phyloP scores from a whole-genome alignment of 2,797 vertebrate species.

The Tapera naevia region DNA sequence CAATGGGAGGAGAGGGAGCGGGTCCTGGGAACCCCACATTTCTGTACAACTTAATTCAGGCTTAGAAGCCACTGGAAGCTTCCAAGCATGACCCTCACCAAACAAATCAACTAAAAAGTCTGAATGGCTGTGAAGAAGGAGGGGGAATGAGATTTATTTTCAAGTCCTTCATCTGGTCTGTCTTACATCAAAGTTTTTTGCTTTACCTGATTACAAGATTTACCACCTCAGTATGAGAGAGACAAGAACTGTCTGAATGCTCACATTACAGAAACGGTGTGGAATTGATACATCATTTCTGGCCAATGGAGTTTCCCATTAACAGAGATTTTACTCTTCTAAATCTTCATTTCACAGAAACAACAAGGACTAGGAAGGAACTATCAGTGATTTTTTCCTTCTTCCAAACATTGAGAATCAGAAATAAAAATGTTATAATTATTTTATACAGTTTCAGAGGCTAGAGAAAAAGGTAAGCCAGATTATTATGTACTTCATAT shows the following conservation, averaged over 20 bases:
- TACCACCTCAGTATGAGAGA: background rate
- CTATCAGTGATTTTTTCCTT: background rate
- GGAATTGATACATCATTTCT: background rate
- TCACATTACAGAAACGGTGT: background rate
- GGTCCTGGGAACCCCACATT: background rate
- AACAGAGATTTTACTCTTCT: background rate
- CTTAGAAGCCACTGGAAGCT: background rate
- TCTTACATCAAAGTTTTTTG: background rate
- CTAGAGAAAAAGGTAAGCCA: background rate
- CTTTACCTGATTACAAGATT: background rate
- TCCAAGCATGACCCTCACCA: background rate
- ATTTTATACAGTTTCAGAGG: background rate
- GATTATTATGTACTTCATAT: background rate
- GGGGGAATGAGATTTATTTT: background rate
- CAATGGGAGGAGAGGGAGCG: fast-evolving
- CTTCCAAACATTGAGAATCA: background rate
- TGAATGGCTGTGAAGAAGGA: background rate
- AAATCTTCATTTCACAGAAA: background rate
- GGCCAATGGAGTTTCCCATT: background rate
- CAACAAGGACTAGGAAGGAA: background rate
- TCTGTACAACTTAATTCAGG: background rate
- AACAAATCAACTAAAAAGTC: background rate
- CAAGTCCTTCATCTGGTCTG: background rate
- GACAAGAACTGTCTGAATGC: fast-evolving
- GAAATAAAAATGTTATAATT: background rate